These are phyloP conservation scores for Cairina moschata DNA, from an alignment of 2,113 vertebrate species.

Conservation along the genomic window DNA sequence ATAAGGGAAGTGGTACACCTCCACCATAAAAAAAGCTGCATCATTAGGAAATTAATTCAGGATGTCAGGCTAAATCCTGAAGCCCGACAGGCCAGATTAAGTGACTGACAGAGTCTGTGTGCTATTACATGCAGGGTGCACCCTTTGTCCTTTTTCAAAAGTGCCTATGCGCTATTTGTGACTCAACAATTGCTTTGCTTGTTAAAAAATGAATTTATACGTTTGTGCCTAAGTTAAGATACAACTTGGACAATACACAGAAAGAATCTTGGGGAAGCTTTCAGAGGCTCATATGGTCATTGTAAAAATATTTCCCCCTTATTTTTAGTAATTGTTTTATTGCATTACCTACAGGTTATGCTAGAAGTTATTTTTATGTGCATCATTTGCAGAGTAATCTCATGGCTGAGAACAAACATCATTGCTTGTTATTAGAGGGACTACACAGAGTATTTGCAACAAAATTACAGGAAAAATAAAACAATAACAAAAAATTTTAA, in stretches of 20 bases:
- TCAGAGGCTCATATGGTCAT: not conserved
- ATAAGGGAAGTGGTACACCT: not conserved
- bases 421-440: not conserved
- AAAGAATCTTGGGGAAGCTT: not conserved
- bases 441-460: not conserved
- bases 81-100: not conserved
- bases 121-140: not conserved
- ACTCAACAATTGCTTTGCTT: not conserved
- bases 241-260: not conserved
- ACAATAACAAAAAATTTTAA: not conserved
- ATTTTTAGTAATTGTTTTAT: not conserved
- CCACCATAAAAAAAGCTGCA: not conserved
- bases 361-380: not conserved
- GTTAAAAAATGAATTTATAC: not conserved
- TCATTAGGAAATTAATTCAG: not conserved
- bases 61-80: not conserved
- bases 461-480: not conserved
- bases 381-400: not conserved
- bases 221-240: not conserved
- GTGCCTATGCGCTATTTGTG: not conserved
- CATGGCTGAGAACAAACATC: not conserved
- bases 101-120: not conserved
- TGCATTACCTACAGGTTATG: not conserved
- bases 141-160: not conserved
- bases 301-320: not conserved